Percentiles rank a stretch among this genome's conserved stretches.
Conservation (phyloP, 2,113 vertebrate species). For the Amblyornis subalaris region DNA sequence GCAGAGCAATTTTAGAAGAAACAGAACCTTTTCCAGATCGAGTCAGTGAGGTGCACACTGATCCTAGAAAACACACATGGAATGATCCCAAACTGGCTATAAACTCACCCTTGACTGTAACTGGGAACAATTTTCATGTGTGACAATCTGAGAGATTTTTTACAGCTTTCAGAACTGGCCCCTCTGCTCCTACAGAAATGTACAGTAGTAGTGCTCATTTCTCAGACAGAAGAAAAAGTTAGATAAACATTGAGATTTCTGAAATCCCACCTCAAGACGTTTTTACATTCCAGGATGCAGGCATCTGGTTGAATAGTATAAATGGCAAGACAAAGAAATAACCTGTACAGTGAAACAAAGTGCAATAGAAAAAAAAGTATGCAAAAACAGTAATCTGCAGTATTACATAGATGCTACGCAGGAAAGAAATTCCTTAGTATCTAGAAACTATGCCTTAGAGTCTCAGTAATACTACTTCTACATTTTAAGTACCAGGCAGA, state of each 20-base stretch:
- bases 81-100: neutral
- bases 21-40: neutral
- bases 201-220: neutral
- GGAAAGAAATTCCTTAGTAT: neutral
- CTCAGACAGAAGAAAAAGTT: neutral
- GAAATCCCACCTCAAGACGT: neutral
- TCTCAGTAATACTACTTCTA: neutral
- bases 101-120: neutral
- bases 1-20: neutral
- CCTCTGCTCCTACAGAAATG: neutral
- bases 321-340: neutral
- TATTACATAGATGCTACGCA: neutral
- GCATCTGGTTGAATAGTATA: neutral
- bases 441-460: neutral
- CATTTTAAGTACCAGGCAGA: neutral
- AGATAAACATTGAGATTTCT: neutral
- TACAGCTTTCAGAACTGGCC: neutral
- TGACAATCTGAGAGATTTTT: neutral
- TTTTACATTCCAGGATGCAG: neutral
- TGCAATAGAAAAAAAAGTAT: neutral
- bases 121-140: rapidly evolving
- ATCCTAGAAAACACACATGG: neutral
- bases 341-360: neutral
- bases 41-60: neutral
- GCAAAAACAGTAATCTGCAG: neutral